Evolutionary conservation across 2,888 invertebrate species (phyloP), one percentile per base, ranked within the genome.

Genomic region (Dermolepida albohirtum): DNA sequence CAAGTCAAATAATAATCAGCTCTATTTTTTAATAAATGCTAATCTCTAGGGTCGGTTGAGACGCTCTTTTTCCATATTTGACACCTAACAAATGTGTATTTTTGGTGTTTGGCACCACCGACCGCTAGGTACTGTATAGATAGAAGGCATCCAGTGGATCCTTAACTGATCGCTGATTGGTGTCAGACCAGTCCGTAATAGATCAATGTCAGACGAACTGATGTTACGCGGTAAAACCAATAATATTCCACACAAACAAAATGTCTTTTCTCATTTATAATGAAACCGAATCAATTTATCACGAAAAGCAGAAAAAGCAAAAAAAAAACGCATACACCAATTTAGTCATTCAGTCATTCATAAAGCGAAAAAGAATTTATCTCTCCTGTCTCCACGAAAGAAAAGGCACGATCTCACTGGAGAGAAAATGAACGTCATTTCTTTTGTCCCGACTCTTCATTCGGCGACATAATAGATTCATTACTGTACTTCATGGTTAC

Each of bases 401-500:
- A 43, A 41, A 43, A 57, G 57, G 22, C 43, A 22, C n/a, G 57
- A 43, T 12, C 12, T 44, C n/a, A 11, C n/a, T 11, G 34, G 44
- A 59, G 14, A 59, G 59, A 44, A 59, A 73, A 73, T 73, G 71
- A 72, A 64, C 50, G 64, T 67, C 73, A 72, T 72, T 71, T 70
- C 66, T 66, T 67, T 67, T 70, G 64, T 72, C 68, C 66, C 12
- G 43, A 39, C 44, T 44, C 49, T 41, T 64, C 64, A 39, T 64
- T 51, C 41, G 40, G 41, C 67, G 75, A 79, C 77, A 80, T 81
- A 81, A 82, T 82, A 80, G 82, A 82, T 79, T 81, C 82, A 82
- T 82, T 82, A 81, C 75, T 74, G 74, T 80, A 76, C 75, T 76
- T 75, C 79, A 81, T 81, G 79, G 78, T 74, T 71, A 76, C 71